phyloP scores from a whole-genome alignment of 2,888 invertebrate genomes.

The Nipponacmea schrenckii region DNA sequence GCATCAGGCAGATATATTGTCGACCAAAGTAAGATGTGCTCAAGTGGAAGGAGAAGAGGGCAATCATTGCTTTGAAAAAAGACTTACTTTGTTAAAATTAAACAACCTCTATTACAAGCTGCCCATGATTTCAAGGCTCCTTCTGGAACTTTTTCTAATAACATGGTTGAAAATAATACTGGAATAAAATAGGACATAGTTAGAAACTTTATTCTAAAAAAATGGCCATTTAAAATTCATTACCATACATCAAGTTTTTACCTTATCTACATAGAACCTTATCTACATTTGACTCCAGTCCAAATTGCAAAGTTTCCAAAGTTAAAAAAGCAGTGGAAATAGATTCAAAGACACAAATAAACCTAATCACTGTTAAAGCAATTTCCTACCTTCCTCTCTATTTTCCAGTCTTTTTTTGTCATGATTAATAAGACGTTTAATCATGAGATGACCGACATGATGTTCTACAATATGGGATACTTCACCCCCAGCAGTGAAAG shows the following conservation, averaged over 20 bases:
- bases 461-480: slow-evolving; percentile 62
- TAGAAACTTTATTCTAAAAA: not conserved
- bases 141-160: slow-evolving; percentile 56
- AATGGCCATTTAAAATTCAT: not conserved
- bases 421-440: slow-evolving; percentile 61
- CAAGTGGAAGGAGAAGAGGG: too few relatives aligned
- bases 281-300: too few relatives aligned
- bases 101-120: slow-evolving; percentile 67
- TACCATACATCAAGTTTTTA: too few relatives aligned
- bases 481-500: slow-evolving; percentile 50
- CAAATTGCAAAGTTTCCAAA: too few relatives aligned
- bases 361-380: not conserved
- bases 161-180: slow-evolving; percentile 63
- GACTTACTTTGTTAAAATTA: slow-evolving; percentile 60
- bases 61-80: too few relatives aligned
- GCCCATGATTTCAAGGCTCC: slow-evolving; percentile 64
- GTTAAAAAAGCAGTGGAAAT: too few relatives aligned
- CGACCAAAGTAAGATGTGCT: too few relatives aligned
- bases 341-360: slow-evolving; percentile 55
- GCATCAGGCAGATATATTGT: too few relatives aligned
- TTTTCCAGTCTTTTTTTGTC: slow-evolving; percentile 57
- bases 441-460: slow-evolving; percentile 63
- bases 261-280: too few relatives aligned
- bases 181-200: slow-evolving; percentile 30
- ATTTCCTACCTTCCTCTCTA: slow-evolving; percentile 48